Evolutionary conservation across 2,113 vertebrate species (phyloP).

Genomic region (Sterrhoptilus dennistouni): DNA sequence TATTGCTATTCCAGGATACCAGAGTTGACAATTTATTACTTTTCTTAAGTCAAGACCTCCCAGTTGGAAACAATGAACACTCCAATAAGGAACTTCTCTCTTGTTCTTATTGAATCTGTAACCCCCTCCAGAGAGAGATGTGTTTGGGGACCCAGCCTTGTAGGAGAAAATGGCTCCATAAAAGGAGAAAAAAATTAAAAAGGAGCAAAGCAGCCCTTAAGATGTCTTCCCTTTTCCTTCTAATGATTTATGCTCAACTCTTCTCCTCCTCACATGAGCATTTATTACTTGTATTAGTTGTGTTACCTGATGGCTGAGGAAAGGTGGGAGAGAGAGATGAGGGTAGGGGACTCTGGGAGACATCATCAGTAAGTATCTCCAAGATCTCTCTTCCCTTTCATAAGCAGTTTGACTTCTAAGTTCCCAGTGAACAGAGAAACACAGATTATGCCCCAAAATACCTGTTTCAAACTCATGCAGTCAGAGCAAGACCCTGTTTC

Average conservation of each 20-base stretch:
- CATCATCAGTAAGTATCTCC: neutral
- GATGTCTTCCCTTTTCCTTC: neutral
- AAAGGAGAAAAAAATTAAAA: neutral
- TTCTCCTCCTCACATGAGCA: neutral
- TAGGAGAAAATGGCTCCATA: neutral
- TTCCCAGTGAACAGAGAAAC: neutral
- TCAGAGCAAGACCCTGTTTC: neutral
- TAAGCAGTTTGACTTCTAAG: neutral
- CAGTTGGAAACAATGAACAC: neutral
- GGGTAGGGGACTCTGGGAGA: neutral
- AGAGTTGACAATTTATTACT: neutral
- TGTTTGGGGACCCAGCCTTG: neutral
- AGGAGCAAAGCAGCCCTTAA: neutral
- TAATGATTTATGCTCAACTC: neutral
- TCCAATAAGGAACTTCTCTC: neutral
- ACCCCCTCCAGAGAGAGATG: neutral
- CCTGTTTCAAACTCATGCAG: neutral
- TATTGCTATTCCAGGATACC: neutral
- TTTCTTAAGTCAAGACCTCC: neutral
- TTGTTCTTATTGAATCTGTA: neutral
- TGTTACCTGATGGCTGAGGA: neutral
- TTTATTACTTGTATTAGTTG: neutral
- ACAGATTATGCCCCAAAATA: neutral
- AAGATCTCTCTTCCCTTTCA: neutral
- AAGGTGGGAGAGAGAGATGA: neutral